Base-by-base conservation (phyloP, 2,888 invertebrate genomes). In the Patella ulyssiponensis region DNA sequence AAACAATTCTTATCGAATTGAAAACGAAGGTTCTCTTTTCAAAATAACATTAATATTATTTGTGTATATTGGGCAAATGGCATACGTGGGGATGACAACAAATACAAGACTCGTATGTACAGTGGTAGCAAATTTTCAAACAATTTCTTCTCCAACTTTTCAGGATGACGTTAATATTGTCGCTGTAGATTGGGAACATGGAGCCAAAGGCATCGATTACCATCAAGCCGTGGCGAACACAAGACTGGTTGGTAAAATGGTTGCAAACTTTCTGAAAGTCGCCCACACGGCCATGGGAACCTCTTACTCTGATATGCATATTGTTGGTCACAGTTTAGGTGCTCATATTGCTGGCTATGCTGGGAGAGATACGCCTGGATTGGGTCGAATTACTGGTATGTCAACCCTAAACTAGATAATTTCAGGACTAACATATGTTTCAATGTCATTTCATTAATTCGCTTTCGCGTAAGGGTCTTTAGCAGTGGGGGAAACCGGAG, bases 261-360 rank as follows among this genome's bases (percentile, higher is more conserved):
- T 64, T 12, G 11, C 64, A 23, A 12, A 15, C 23, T 15, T 64
- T 20, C 23, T 64, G 64, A 64, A 20, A 11, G 3, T 15, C 7
- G 23, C 23, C 11, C 20, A 64, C 20, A 23, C 20, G 11, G 23
- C 64, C 20, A 64, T 64, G 64, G 64, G 64, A 64, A 64, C 64
- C 11, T 23, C 64, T 5, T 64, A 20, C 23, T 23, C 11, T 64
- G 17, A 64, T 20, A 64, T 64, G 20, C 64, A 64, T 23, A 23
- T 64, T 64, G 23, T 64, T 64, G 64, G 64, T 64, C 64, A 64
- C 14, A 64, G 64, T 15, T 64, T 64, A 20, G 64, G 64, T 23
- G 20, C 64, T 15, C 64, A 64, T 64, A 23, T 64, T 9, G 64
- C 64, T 64, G 64, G 64, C 11, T 64, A 64, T 64, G 64, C 14